phyloP scores from a whole-genome alignment of 2,888 invertebrate genomes.

The Thereva unica region DNA sequence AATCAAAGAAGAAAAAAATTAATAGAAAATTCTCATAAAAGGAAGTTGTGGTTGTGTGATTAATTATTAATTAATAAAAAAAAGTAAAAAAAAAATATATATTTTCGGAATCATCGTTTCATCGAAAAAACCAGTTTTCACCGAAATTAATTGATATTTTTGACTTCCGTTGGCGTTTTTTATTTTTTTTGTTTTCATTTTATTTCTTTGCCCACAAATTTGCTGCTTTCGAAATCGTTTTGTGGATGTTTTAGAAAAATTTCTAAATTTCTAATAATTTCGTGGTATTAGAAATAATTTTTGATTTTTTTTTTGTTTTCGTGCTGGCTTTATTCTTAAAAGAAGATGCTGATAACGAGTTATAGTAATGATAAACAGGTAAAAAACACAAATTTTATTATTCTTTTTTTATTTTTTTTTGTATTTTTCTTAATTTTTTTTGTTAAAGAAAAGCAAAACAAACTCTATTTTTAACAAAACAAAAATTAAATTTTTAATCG shows the following conservation, averaged over 20 bases:
- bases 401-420: not conserved
- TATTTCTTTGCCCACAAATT: too few species aligned
- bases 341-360: slow-evolving; percentile 30
- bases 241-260: not conserved
- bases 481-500: too few species aligned
- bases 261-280: not conserved
- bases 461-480: too few species aligned
- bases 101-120: too few species aligned
- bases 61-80: slow-evolving; percentile 3
- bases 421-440: not conserved
- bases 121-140: too few species aligned
- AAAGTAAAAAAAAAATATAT: not conserved
- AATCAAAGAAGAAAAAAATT: slow-evolving; percentile 7
- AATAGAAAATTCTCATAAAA: slow-evolving; percentile 8
- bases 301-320: not conserved
- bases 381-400: too few species aligned
- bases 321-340: slow-evolving; percentile 12
- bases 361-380: slow-evolving; percentile 31
- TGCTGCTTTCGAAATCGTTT: not conserved
- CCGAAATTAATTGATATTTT: too few species aligned
- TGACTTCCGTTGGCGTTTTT: too few species aligned
- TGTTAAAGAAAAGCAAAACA: too few species aligned
- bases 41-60: slow-evolving; percentile 12
- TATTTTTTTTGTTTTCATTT: too few species aligned
- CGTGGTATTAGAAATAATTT: not conserved